phyloP scores from a whole-genome alignment of 2,113 vertebrate species.

The Nycticorax nycticorax region DNA sequence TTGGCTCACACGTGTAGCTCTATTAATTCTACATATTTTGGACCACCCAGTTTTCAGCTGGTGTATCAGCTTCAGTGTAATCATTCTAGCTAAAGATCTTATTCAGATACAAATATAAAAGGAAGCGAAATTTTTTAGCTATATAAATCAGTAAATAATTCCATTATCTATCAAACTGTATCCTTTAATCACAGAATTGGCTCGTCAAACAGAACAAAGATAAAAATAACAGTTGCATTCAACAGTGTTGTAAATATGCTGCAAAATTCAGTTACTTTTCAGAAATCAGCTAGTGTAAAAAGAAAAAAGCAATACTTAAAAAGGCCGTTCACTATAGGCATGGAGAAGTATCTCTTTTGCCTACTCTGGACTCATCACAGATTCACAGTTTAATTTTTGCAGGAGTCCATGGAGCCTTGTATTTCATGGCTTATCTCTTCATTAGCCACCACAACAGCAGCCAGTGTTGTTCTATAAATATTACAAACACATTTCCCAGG shows the following conservation, averaged over 20 bases:
- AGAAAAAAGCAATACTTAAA: not conserved
- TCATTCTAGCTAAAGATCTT: not conserved
- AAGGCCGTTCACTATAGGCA: not conserved
- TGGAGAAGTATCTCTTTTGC: not conserved
- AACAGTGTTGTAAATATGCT: not conserved
- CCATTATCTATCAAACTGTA: not conserved
- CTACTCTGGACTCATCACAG: not conserved
- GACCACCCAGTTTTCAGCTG: slow-evolving; percentile 23
- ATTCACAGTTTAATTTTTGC: not conserved
- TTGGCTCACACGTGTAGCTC: not conserved
- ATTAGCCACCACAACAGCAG: not conserved
- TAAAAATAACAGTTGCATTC: not conserved
- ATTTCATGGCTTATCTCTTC: slow-evolving; percentile 20
- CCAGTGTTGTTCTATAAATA: not conserved
- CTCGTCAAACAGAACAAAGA: not conserved
- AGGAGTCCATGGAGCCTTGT: not conserved
- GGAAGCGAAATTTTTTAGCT: not conserved
- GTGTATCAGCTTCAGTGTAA: not conserved
- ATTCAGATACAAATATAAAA: not conserved
- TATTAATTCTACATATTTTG: not conserved
- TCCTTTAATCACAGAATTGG: not conserved
- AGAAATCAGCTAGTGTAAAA: not conserved
- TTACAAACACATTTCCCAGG: slow-evolving; percentile 15
- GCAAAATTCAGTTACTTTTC: not conserved
- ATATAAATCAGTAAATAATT: not conserved